Conservation (phyloP, 2,113 vertebrate species). For the Salvelinus alpinus region DNA sequence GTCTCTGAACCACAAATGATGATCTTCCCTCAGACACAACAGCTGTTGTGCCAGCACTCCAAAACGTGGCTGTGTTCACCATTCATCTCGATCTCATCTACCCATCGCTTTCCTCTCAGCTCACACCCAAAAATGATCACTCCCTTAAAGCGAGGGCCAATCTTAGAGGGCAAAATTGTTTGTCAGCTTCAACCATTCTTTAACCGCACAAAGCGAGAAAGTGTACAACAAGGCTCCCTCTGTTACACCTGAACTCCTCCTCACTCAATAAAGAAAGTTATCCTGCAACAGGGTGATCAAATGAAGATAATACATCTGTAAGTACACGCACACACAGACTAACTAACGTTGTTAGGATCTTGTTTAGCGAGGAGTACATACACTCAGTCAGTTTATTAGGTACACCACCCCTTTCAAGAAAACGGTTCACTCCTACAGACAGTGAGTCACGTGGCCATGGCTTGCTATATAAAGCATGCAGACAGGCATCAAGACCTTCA, state of each 20-base stretch:
- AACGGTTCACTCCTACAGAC: no score
- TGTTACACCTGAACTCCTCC: not conserved
- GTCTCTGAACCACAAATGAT: slow-evolving; percentile 65
- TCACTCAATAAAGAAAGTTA: no score
- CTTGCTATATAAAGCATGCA: no score
- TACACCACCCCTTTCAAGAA: no score
- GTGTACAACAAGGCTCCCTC: not conserved
- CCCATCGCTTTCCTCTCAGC: slow-evolving; percentile 23
- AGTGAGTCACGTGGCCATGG: no score
- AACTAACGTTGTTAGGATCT: no score
- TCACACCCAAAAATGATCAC: slow-evolving; percentile 1
- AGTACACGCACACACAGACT: not conserved
- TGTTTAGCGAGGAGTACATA: no score
- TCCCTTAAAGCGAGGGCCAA: slow-evolving; percentile 21
- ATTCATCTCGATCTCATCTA: slow-evolving; percentile 44
- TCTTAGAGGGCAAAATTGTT: slow-evolving; percentile 10
- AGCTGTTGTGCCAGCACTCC: slow-evolving; percentile 44
- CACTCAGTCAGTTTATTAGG: no score
- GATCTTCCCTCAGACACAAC: slow-evolving; percentile 53
- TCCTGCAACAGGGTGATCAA: no score
- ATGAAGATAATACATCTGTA: no score
- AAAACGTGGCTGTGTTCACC: slow-evolving; percentile 12
- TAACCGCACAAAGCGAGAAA: slow-evolving; percentile 11
- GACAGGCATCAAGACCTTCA: no score
- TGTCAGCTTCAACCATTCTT: not conserved